Percentiles rank a stretch among this genome's conserved stretches.
These are phyloP conservation scores for Rhadina sibilatrix DNA, from an alignment of 2,113 vertebrate genomes.

Conservation along the genomic window DNA sequence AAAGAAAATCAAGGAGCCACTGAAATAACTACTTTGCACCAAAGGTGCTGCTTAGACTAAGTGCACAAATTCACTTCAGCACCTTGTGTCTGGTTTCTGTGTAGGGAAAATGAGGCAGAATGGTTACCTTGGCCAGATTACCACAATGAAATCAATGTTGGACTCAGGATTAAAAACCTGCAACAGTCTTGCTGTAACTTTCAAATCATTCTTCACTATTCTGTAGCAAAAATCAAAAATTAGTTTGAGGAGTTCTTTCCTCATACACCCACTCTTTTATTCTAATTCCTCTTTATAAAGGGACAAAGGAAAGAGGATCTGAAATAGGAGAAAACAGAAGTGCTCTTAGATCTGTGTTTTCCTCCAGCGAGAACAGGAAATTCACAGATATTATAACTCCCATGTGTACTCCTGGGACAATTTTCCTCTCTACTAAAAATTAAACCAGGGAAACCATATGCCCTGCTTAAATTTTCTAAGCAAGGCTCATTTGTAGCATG, in stretches of 20 bases:
- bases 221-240: neutral
- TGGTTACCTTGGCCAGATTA: neutral
- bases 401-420: neutral
- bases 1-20: neutral
- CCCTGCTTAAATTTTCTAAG: neutral
- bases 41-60: neutral
- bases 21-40: neutral
- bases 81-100: neutral
- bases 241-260: neutral
- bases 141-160: neutral
- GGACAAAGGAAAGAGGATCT: neutral
- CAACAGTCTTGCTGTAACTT: neutral
- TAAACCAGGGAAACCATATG: neutral
- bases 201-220: neutral
- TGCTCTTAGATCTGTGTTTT: neutral
- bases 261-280: neutral
- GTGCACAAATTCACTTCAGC: neutral
- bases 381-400: neutral
- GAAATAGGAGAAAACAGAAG: neutral
- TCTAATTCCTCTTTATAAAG: neutral
- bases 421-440: neutral
- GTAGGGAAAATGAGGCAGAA: neutral
- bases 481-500: neutral
- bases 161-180: neutral
- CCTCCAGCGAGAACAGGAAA: neutral